Conservation (phyloP, 1,140 invertebrate species). For the Drosophila bipectinata region DNA sequence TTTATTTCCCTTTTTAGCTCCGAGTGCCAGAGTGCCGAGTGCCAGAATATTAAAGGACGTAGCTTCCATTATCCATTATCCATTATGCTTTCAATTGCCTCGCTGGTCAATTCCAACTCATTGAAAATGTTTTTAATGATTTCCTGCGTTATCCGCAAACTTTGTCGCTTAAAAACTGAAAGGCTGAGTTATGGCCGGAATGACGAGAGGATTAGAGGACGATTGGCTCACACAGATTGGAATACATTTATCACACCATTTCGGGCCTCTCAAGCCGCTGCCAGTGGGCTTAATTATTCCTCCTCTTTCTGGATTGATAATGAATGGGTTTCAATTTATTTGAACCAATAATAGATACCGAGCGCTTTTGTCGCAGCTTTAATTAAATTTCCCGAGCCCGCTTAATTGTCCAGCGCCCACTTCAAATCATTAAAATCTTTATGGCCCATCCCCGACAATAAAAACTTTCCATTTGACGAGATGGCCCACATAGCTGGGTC, state of each 20-base stretch:
- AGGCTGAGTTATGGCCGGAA: conserved; percentile 31
- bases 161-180: conserved; percentile 31
- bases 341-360: conserved; percentile 29
- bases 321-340: conserved; percentile 60
- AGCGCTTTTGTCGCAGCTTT: conserved; percentile 40
- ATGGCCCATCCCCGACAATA: conserved; percentile 37
- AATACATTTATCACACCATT: conserved; percentile 48
- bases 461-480: conserved; percentile 27
- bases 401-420: conserved; percentile 56
- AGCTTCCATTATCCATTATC: conserved; percentile 16
- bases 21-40: conserved; percentile 10
- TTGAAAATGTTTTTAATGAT: conserved; percentile 47
- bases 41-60: not conserved
- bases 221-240: conserved; percentile 25
- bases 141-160: conserved; percentile 30
- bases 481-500: too few species aligned
- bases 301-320: conserved; percentile 36
- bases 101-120: conserved; percentile 27
- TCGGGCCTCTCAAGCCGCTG: not conserved
- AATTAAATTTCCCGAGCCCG: conserved; percentile 49
- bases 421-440: conserved; percentile 64
- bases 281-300: conserved; percentile 30
- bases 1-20: conserved; percentile 31
- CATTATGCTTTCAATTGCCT: conserved; percentile 1
- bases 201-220: conserved; percentile 28